These are phyloP conservation scores for Metalampra italica DNA, from an alignment of 2,888 invertebrate species.

Conservation along the genomic window DNA sequence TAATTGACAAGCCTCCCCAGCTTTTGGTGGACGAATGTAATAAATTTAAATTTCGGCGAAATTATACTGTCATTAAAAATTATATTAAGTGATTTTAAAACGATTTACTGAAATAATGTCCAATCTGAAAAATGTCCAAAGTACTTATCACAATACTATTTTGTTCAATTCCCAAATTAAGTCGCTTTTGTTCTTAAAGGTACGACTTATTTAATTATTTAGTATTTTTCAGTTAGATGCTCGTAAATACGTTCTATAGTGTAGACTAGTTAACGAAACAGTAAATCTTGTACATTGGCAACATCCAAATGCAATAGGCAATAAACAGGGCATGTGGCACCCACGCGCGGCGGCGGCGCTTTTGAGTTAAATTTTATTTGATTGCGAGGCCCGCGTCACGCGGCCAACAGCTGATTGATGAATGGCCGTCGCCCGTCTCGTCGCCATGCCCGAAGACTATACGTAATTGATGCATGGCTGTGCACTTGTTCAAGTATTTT, in stretches of 20 bases:
- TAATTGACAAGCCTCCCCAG: neutral
- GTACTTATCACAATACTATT: no score
- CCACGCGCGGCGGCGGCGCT: conserved; percentile 35
- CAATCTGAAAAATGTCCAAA: no score
- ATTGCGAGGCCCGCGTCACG: conserved; percentile 60
- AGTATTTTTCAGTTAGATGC: no score
- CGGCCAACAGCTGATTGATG: conserved; percentile 66
- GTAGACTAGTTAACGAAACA: no score
- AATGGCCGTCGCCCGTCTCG: conserved; percentile 47
- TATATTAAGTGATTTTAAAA: neutral
- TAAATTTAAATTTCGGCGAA: neutral
- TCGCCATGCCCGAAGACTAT: conserved; percentile 47
- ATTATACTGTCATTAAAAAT: neutral
- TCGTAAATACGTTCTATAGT: no score
- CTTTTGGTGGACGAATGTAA: neutral
- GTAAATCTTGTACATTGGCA: neutral
- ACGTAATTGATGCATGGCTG: conserved; percentile 46
- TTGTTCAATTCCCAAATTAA: no score
- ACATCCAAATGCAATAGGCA: conserved; percentile 12
- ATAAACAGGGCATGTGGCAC: conserved; percentile 40
- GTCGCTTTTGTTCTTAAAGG: no score
- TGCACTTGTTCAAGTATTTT: conserved; percentile 4
- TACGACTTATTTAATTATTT: no score
- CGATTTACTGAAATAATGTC: no score
- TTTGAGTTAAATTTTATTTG: conserved; percentile 76